Evolutionary conservation across 2,888 invertebrate species (phyloP).

Genomic region (Idaea biselata): DNA sequence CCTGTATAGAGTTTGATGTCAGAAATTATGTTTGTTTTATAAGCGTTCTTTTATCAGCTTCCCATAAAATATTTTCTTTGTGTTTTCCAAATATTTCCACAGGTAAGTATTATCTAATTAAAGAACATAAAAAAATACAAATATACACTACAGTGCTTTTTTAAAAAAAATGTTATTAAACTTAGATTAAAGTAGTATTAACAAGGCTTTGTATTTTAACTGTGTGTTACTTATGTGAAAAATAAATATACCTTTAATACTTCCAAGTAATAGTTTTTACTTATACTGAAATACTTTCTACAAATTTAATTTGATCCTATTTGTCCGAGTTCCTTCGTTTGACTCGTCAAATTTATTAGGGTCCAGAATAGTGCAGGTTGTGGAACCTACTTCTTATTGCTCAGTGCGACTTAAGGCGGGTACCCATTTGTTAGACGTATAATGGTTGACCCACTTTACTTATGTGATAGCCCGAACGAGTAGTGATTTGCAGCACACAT

Average conservation of each 20-base stretch:
- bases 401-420: conserved; percentile 65
- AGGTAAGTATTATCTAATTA: background rate
- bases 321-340: conserved; percentile 74
- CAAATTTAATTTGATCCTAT: conserved; percentile 47
- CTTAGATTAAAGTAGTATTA: background rate
- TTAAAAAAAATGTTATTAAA: too few relatives aligned
- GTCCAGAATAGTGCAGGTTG: conserved; percentile 77
- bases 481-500: conserved; percentile 62
- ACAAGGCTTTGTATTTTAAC: background rate
- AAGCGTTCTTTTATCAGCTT: background rate
- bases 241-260: background rate
- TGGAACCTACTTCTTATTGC: conserved; percentile 73
- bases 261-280: background rate
- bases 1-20: conserved; percentile 34
- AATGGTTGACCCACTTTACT: conserved; percentile 76
- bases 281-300: background rate
- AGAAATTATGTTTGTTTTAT: background rate
- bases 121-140: background rate
- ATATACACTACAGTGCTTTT: too few relatives aligned
- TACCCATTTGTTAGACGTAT: conserved; percentile 74
- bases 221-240: background rate
- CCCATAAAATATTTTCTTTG: background rate
- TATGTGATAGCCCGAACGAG: conserved; percentile 57
- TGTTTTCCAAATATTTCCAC: background rate
- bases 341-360: conserved; percentile 77